These are phyloP conservation scores for Sardinella longiceps DNA, from an alignment of 2,797 vertebrate genomes.

Conservation along the genomic window DNA sequence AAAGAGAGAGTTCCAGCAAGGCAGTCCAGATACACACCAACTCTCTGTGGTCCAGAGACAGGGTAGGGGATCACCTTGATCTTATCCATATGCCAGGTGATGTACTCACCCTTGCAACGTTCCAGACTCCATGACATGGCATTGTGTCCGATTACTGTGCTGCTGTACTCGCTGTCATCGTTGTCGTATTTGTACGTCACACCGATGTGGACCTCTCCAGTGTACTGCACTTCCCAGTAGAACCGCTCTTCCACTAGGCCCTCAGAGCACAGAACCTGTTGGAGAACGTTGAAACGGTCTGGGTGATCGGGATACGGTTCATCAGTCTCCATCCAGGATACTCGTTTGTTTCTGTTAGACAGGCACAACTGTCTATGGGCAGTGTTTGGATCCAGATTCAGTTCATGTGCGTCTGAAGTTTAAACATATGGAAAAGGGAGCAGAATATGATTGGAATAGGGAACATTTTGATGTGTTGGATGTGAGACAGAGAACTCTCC, in stretches of 20 bases:
- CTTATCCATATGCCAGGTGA: neutral
- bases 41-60: neutral
- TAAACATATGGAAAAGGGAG: too few relatives aligned
- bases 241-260: conserved; percentile 29
- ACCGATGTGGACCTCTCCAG: neutral
- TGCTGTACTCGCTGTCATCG: neutral
- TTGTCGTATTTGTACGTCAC: neutral
- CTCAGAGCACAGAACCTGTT: conserved; percentile 42
- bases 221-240: conserved; percentile 46
- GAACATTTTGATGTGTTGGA: too few relatives aligned
- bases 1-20: conserved; percentile 40
- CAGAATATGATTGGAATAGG: too few relatives aligned
- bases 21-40: conserved; percentile 45
- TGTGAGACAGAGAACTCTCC: too few relatives aligned
- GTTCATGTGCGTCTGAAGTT: too few relatives aligned
- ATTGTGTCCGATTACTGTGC: conserved; percentile 24
- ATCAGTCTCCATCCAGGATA: neutral
- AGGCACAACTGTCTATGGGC: conserved; percentile 33
- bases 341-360: conserved; percentile 30
- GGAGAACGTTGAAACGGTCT: conserved; percentile 28
- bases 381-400: conserved; percentile 30
- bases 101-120: neutral
- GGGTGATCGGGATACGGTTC: conserved; percentile 38
- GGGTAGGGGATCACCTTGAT: neutral
- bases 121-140: conserved; percentile 30